Evolutionary conservation across 2,113 vertebrate genomes (phyloP).

Genomic region (Rhadina sibilatrix): DNA sequence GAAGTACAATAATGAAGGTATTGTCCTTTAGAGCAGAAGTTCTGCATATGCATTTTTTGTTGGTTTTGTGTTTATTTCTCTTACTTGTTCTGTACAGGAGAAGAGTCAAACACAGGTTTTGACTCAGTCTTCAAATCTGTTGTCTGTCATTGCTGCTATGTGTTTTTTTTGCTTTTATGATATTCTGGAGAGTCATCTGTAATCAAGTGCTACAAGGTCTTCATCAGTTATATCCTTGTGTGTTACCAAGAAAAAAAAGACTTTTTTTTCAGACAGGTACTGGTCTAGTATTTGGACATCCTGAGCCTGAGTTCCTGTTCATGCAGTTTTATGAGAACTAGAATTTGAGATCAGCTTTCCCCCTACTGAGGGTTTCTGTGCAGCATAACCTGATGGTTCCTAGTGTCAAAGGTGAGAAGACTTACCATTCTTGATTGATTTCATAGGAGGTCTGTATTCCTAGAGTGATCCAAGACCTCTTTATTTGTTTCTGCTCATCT

Average conservation of each 20-base stretch:
- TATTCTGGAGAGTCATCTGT: neutral
- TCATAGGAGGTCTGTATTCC: neutral
- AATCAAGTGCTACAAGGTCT: neutral
- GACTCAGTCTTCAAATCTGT: neutral
- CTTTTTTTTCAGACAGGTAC: neutral
- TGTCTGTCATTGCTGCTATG: neutral
- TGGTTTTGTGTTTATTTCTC: neutral
- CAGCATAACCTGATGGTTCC: neutral
- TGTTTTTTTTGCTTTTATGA: neutral
- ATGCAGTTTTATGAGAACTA: neutral
- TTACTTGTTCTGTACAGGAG: neutral
- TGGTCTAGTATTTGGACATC: neutral
- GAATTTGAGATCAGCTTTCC: neutral
- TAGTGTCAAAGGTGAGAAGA: neutral
- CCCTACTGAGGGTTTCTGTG: neutral
- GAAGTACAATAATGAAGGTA: neutral
- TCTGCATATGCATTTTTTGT: neutral
- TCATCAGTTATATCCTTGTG: neutral
- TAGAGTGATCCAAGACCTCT: neutral
- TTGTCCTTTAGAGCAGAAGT: neutral
- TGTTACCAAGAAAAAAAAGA: neutral
- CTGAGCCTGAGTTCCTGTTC: neutral
- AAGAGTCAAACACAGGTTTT: neutral
- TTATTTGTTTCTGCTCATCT: neutral
- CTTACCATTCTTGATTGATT: neutral